These are phyloP conservation scores for Calypte anna DNA, from an alignment of 2,113 vertebrate species.

Conservation along the genomic window DNA sequence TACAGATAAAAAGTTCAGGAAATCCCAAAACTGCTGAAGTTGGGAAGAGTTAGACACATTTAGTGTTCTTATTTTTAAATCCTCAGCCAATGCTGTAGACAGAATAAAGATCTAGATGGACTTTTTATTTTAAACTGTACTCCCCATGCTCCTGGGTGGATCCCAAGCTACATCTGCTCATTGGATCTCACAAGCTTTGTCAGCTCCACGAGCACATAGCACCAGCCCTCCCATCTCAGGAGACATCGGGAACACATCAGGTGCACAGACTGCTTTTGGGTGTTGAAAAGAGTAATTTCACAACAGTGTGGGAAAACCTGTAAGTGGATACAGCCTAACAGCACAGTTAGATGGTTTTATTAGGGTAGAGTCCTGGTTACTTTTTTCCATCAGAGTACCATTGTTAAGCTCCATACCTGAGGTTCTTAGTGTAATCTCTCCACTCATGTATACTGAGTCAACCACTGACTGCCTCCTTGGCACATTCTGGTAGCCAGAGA, in stretches of 20 bases:
- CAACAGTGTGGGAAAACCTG: neutral
- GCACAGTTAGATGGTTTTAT: neutral
- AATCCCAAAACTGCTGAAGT: neutral
- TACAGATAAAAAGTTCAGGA: neutral
- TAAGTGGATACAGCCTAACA: neutral
- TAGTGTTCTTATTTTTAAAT: neutral
- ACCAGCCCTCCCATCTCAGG: neutral
- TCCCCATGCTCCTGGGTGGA: neutral
- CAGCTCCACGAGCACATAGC: rapidly evolving
- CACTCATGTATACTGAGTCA: neutral
- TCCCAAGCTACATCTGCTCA: neutral
- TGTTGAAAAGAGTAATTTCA: neutral
- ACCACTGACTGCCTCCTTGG: neutral
- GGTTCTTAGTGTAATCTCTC: neutral
- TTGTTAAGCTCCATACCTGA: neutral
- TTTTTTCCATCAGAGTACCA: neutral
- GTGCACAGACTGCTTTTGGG: neutral
- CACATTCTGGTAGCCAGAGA: neutral
- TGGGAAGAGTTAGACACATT: neutral
- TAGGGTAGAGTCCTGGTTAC: neutral
- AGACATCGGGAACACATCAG: neutral
- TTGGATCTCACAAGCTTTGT: rapidly evolving
- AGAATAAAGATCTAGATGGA: neutral
- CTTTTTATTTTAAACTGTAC: neutral
- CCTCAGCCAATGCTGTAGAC: neutral